Conservation (phyloP, 2,888 invertebrate species). For the Diabrotica balteata region DNA sequence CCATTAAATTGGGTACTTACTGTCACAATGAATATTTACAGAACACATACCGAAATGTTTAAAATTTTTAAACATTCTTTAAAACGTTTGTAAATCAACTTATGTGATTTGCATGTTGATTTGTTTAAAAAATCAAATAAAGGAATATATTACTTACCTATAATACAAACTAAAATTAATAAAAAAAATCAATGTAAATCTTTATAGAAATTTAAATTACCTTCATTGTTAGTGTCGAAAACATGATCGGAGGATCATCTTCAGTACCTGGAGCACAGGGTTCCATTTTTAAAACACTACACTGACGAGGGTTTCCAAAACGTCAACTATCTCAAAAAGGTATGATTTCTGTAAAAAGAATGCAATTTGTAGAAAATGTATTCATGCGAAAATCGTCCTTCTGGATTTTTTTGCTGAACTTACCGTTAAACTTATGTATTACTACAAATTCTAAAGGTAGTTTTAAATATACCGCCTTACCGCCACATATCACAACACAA, state of each 20-base stretch:
- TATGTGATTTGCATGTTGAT: constrained; percentile 8
- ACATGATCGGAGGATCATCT: constrained; percentile 50
- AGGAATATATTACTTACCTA: constrained; percentile 21
- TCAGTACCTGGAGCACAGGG: constrained; percentile 55
- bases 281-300: constrained; percentile 48
- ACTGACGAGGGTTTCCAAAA: constrained; percentile 38
- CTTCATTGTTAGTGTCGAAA: constrained; percentile 49
- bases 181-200: constrained; percentile 1
- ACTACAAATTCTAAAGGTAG: constrained; percentile 19
- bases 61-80: constrained; percentile 7
- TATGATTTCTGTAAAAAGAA: constrained; percentile 34
- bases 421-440: constrained; percentile 45
- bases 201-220: constrained; percentile 40
- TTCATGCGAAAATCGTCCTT: neutral
- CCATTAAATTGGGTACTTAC: too few relatives aligned
- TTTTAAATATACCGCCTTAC: constrained; percentile 45
- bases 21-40: too few relatives aligned
- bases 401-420: constrained; percentile 39
- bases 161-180: constrained; percentile 5
- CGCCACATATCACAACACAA: constrained; percentile 48
- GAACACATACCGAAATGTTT: neutral
- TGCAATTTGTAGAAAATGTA: constrained; percentile 24
- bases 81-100: neutral
- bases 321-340: constrained; percentile 19
- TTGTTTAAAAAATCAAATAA: neutral